Evolutionary conservation across 2,888 invertebrate species (phyloP), one percentile per base, ranked within the genome.

Genomic region (Acanthoscelides obtectus): DNA sequence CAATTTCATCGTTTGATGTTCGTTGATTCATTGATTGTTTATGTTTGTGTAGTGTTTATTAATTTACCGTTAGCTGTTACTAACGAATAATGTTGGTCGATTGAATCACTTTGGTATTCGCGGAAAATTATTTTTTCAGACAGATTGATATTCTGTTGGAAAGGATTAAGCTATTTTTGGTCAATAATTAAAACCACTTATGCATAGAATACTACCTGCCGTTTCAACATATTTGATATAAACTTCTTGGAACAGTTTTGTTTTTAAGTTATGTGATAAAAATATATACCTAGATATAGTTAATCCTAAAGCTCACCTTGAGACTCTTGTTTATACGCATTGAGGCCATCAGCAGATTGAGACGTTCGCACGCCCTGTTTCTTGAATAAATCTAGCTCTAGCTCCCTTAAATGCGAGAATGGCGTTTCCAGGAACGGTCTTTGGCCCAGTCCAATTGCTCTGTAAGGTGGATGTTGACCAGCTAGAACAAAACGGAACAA

Each of bases 371-470:
- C 87, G 75, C 89, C 90, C 68, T 78, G 77, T 77, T 93, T 88
- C 81, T 94, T 90, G 84, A 91, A 91, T 45, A 45, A 45, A 45
- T 45, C 45, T 70, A 88, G 86, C 79, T 94, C 94, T 77, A 92
- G 86, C 74, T 92, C 92, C 75, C 91, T 87, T 75, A 92, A 87
- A 80, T 91, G 90, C 77, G 88, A 89, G 83, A 91, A 91, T 69
- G 90, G 87, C 71, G 88, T 85, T 72, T 90, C 86, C 84, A 92
- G 86, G 86, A 90, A 89, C 70, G 94, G 91, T 78, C 94, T 89
- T 82, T 93, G 94, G 71, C 90, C 90, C 81, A 94, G 87, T 45
- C 92, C 92, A 79, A 94, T 87, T 69, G 92, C 90, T 75, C 94
- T 88, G 81, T 93, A 92, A 82, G 92, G 92, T 78, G 92, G 92